phyloP scores from a whole-genome alignment of 2,888 invertebrate species.

The Agrotis puta region DNA sequence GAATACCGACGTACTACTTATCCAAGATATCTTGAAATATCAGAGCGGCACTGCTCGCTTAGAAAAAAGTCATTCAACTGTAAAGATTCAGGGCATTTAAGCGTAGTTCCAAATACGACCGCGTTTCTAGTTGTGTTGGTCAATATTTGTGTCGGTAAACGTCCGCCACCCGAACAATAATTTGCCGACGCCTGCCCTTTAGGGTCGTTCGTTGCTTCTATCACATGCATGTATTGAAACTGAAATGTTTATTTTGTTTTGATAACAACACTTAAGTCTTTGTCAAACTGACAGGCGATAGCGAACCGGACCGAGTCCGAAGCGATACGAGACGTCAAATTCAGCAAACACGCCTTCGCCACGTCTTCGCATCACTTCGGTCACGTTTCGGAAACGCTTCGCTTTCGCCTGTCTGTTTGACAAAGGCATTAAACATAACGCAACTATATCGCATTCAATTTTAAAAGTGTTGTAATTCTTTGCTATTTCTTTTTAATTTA shows the following conservation, averaged over 20 bases:
- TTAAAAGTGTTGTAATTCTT: too few species aligned
- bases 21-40: not conserved
- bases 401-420: too few species aligned
- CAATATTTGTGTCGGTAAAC: constrained; percentile 30
- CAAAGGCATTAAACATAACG: too few species aligned
- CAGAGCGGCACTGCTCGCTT: not conserved
- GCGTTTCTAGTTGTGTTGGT: not conserved
- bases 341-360: too few species aligned
- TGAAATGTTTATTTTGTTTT: constrained; percentile 4
- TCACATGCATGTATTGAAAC: constrained; percentile 17
- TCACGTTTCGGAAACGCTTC: too few species aligned
- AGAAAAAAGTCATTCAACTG: not conserved
- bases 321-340: too few species aligned
- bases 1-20: not conserved
- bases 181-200: constrained; percentile 27
- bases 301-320: too few species aligned
- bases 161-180: constrained; percentile 33
- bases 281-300: too few species aligned
- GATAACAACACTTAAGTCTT: not conserved
- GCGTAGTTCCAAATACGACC: not conserved
- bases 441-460: too few species aligned
- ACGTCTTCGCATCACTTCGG: too few species aligned
- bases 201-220: constrained; percentile 15
- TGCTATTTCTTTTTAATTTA: too few species aligned
- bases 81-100: not conserved